These are phyloP conservation scores for Rafetus swinhoei DNA, from an alignment of 2,113 vertebrate genomes.

Conservation along the genomic window DNA sequence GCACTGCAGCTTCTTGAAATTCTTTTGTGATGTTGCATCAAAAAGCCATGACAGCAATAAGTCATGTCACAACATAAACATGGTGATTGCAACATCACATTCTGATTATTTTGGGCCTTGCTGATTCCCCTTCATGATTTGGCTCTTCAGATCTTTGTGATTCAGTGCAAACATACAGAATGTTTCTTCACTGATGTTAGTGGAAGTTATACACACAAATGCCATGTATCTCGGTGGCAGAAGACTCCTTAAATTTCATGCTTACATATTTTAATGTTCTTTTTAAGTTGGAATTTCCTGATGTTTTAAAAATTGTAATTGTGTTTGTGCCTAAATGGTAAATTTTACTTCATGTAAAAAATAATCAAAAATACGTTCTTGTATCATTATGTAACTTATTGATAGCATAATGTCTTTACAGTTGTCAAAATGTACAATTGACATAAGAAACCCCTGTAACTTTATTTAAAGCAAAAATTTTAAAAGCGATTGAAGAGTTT, in stretches of 20 bases:
- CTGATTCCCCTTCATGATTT: neutral
- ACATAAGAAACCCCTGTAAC: slow-evolving; percentile 40
- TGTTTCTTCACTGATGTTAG: neutral
- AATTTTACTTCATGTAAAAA: neutral
- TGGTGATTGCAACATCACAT: slow-evolving; percentile 44
- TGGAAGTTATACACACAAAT: neutral
- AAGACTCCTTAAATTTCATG: neutral
- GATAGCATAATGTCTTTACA: slow-evolving; percentile 41
- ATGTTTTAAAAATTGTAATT: neutral
- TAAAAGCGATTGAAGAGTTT: slow-evolving; percentile 76
- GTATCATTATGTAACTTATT: slow-evolving; percentile 8
- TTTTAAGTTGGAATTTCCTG: neutral
- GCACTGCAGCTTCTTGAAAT: neutral
- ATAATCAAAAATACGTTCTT: neutral
- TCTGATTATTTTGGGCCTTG: slow-evolving; percentile 46
- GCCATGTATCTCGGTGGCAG: neutral
- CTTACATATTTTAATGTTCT: neutral
- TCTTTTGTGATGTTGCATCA: slow-evolving; percentile 20
- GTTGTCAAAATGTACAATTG: slow-evolving; percentile 23
- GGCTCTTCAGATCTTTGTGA: neutral
- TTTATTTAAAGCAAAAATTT: slow-evolving; percentile 73
- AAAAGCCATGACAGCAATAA: neutral
- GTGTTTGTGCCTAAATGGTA: accelerated
- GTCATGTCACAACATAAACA: neutral
- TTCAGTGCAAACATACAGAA: neutral